These are phyloP conservation scores for Plagodis dolabraria DNA, from an alignment of 2,888 invertebrate species.

Conservation along the genomic window DNA sequence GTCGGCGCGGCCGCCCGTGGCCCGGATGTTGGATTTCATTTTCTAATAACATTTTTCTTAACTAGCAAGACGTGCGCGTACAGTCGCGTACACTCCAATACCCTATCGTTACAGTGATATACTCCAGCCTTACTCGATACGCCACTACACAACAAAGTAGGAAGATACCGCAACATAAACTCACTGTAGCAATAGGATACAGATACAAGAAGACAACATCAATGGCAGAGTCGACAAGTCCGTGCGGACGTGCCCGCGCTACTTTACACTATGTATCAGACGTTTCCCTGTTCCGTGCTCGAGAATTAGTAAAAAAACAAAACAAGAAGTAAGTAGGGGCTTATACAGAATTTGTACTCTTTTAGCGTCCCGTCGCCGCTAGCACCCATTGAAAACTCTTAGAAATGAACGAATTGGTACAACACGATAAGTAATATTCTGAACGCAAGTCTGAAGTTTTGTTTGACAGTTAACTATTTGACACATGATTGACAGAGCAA, in stretches of 20 bases:
- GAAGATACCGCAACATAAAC: conserved; percentile 72
- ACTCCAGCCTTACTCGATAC: conserved; percentile 36
- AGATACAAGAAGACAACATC: conserved; percentile 78
- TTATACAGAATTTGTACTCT: conserved; percentile 91
- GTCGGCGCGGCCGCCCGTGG: conserved; percentile 45
- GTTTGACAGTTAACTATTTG: too few relatives aligned
- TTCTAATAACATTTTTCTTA: conserved; percentile 80
- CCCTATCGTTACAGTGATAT: conserved; percentile 79
- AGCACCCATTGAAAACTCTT: conserved; percentile 41
- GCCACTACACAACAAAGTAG: conserved; percentile 53
- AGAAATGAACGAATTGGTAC: conserved; percentile 38
- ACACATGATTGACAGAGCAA: too few relatives aligned
- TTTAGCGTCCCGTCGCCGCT: conserved; percentile 75
- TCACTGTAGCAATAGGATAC: conserved; percentile 81
- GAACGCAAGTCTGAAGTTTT: too few relatives aligned
- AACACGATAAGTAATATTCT: conserved; percentile 7
- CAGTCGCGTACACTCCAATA: conserved; percentile 64
- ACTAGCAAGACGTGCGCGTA: conserved; percentile 74
- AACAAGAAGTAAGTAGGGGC: conserved; percentile 83
- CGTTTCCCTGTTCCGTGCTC: conserved; percentile 72
- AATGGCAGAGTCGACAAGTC: conserved; percentile 74
- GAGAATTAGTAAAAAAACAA: conserved; percentile 69
- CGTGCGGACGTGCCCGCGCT: conserved; percentile 58
- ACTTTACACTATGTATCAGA: conserved; percentile 49
- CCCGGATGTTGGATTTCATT: conserved; percentile 63